These are phyloP conservation scores for Thymallus thymallus DNA, from an alignment of 2,113 vertebrate genomes.

Conservation along the genomic window DNA sequence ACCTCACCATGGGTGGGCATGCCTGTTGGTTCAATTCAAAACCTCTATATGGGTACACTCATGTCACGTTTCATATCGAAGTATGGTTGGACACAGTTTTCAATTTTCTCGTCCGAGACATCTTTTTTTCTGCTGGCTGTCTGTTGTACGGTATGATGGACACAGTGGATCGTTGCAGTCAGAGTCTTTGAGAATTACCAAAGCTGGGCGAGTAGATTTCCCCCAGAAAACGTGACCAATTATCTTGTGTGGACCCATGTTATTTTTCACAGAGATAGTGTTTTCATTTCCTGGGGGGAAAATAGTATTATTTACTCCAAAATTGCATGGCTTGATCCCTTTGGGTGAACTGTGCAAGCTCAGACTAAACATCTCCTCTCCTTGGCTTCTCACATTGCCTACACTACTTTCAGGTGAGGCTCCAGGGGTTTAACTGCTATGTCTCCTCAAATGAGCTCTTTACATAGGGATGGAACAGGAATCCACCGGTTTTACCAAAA, in stretches of 20 bases:
- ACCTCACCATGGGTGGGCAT: background rate
- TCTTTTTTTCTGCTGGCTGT: conserved; percentile 31
- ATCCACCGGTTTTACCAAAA: too few species aligned
- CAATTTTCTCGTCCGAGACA: conserved; percentile 39
- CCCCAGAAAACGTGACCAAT: conserved; percentile 53
- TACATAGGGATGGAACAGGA: conserved; percentile 22
- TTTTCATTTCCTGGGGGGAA: conserved; percentile 70
- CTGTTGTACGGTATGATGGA: conserved; percentile 40
- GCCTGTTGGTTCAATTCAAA: background rate
- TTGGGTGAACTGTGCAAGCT: conserved; percentile 48
- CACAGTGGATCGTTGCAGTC: conserved; percentile 33
- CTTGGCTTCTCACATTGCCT: conserved; percentile 25
- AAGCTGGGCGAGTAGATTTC: conserved; percentile 41
- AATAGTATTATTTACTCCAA: conserved; percentile 66
- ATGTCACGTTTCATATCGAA: conserved; percentile 37
- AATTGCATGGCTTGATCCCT: conserved; percentile 53
- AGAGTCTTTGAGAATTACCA: conserved; percentile 39
- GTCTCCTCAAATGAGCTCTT: conserved; percentile 39
- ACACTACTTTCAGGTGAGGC: conserved; percentile 22
- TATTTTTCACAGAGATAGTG: conserved; percentile 69
- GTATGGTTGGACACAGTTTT: conserved; percentile 29
- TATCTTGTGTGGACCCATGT: conserved; percentile 55
- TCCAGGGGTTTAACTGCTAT: conserved; percentile 39
- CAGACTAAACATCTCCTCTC: conserved; percentile 50
- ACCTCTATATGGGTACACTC: background rate